Evolutionary conservation across 2,797 vertebrate genomes (phyloP).

Genomic region (Malurus leucopterus): DNA sequence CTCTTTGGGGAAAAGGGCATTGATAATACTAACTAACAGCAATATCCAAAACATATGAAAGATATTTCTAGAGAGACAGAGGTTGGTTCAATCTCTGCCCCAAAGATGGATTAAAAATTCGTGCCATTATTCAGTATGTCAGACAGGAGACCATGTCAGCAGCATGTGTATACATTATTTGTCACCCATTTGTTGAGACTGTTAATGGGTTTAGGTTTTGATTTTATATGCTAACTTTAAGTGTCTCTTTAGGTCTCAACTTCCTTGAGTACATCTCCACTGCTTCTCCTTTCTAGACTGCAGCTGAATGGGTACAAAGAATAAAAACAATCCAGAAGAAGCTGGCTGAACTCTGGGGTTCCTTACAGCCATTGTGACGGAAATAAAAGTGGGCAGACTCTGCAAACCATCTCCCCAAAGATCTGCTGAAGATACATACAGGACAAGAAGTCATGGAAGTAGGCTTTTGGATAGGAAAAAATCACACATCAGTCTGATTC

Average conservation of each 20-base stretch:
- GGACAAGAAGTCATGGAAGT: neutral
- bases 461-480: neutral
- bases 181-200: neutral
- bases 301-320: neutral
- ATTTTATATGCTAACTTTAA: neutral
- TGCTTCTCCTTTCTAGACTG: neutral
- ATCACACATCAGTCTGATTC: neutral
- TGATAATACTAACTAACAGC: neutral
- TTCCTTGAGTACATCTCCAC: neutral
- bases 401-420: neutral
- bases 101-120: neutral
- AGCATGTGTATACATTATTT: neutral
- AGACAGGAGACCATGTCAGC: neutral
- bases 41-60: neutral
- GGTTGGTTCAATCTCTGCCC: neutral
- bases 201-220: neutral
- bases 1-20: neutral
- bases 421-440: neutral
- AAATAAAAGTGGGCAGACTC: neutral
- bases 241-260: neutral
- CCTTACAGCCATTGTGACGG: neutral
- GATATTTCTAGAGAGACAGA: neutral
- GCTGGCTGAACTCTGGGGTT: neutral
- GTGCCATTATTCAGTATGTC: neutral
- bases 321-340: neutral